A percentile compares a stretch with the other conserved stretches of the same genome.
Conservation (phyloP, 2,113 vertebrate species). For the Lethenteron camtschaticum region DNA sequence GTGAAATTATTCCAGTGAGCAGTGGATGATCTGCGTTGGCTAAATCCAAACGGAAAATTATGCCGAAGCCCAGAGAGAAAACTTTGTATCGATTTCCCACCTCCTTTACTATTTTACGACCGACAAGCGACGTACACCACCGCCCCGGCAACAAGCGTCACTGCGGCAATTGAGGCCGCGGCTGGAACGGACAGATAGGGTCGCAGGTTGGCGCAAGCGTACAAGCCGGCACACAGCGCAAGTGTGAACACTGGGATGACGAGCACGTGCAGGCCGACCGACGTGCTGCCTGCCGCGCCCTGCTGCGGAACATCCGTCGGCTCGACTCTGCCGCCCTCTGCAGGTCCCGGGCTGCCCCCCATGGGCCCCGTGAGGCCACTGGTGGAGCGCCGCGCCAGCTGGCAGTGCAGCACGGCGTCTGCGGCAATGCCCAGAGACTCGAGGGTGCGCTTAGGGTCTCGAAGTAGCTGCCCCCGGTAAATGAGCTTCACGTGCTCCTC, state of each 20-base stretch:
- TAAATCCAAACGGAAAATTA: too few species aligned
- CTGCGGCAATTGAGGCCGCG: slow-evolving; percentile 60
- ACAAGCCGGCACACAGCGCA: slow-evolving; percentile 67
- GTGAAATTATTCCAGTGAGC: too few species aligned
- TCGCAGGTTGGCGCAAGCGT: slow-evolving; percentile 75
- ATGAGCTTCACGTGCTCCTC: slow-evolving; percentile 71
- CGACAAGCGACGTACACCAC: too few species aligned
- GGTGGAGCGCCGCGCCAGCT: slow-evolving; percentile 29
- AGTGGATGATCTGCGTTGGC: too few species aligned
- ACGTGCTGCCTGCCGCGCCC: too few species aligned
- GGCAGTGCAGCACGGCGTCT: slow-evolving; percentile 90
- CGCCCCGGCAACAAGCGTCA: slow-evolving; percentile 21
- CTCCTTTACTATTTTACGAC: too few species aligned
- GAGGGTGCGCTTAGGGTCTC: slow-evolving; percentile 55
- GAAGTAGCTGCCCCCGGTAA: slow-evolving; percentile 67
- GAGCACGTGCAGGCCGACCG: slow-evolving; percentile 38
- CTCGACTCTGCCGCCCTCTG: too few species aligned
- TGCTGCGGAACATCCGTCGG: too few species aligned
- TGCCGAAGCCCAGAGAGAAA: too few species aligned
- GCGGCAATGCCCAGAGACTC: slow-evolving; percentile 58
- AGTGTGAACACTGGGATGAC: slow-evolving; percentile 65
- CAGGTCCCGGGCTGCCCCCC: slow-evolving; percentile 17
- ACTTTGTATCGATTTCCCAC: too few species aligned
- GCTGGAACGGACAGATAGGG: slow-evolving; percentile 81
- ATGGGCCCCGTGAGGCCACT: slow-evolving; percentile 13